Base-by-base conservation (phyloP, 2,888 invertebrate species). In the Brachyopa scutellaris region DNA sequence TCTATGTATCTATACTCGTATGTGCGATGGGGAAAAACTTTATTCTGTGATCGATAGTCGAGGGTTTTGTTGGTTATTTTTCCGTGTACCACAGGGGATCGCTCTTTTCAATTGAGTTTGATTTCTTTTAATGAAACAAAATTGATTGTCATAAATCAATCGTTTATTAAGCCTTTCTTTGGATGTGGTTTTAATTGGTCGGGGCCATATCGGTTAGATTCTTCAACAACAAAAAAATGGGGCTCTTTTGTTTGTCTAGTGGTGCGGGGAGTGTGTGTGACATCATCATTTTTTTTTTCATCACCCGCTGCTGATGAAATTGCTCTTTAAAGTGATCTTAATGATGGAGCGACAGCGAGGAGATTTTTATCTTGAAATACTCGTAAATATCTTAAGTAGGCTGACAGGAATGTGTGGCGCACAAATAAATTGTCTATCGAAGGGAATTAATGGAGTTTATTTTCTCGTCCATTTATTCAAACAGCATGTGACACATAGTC, bases 111-210 rank as follows among this genome's bases (percentile, higher is more conserved):
- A 82, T 82, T 82, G 82, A 61, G 59, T 82, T 77, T 82, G 82
- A 82, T 82, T 82, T 82, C 70, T 53, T 82, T 82, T 66, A 82
- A 82, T 82, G 77, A 77, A 82, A 82, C 82, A 38, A 77, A 82
- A 82, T 82, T 82, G 82, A 82, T 82, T 82, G 82, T 77, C 53
- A 42, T 77, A 82, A 77, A 82, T 82, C 82, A 82, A 82, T 82
- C 72, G 77, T 82, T 82, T 77, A 72, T 77, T 82, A 77, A 82
- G 70, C 82, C 77, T 73, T 74, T 66, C 74, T 74, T 66, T 57
- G 62, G 57, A 69, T 64, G 45, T 33, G 59, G 64, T 61, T 82
- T 77, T 82, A 82, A 82, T 82, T 82, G 77, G 61, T 66, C 49
- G 26, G 64, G 57, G 64, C 23, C 69, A 59, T 59, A 38, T 38